Evolutionary conservation across 2,797 vertebrate species (phyloP), one percentile per base, ranked within the genome.

Genomic region (Danio albolineatus): DNA sequence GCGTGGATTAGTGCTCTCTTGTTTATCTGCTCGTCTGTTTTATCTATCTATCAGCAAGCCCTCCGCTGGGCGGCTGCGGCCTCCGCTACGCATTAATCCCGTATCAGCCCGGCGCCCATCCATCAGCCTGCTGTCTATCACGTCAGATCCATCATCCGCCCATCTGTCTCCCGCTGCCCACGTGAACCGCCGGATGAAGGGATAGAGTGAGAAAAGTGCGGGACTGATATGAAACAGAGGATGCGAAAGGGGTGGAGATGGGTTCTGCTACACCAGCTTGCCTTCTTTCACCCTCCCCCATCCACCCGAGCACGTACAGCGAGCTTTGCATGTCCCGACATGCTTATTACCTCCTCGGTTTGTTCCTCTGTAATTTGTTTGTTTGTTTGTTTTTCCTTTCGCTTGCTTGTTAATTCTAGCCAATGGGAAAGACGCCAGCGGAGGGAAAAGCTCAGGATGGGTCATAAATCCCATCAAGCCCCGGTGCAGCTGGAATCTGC

Each of bases 141-240:
- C 87, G 90, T 93, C 92, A 92, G 90, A 94, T 93, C 91, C 93
- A 93, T 94, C 93, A 94, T 94, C 93, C 91, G 83, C 91, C 93
- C 93, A 94, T 93, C 93, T 93, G 93, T 94, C 92, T 92, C 87
- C 43, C 81, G 77, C 89, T 87, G 88, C 87, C 91, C 88, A 85
- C 89, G 79, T 5, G 86, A 88, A 87, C 90, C 90, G 89, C 89
- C 88, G 87, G 86, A 7, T 85, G 62, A 78, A 89, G 89, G 88
- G 83, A 77, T 88, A 82, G 82, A 88, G 85, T 19, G 74, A 77
- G 73, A 77, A 86, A 81, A 83, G 82, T 61, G 86, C 65, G 38
- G 84, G 84, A 86, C 81, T 73, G 72, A 59, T 60, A 61, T 61
- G 51, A 60, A 70, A 69, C 75, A 41, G 56, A 82, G n/a, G 36